Evolutionary conservation across 2,113 vertebrate genomes (phyloP).

Genomic region (Chionis minor): DNA sequence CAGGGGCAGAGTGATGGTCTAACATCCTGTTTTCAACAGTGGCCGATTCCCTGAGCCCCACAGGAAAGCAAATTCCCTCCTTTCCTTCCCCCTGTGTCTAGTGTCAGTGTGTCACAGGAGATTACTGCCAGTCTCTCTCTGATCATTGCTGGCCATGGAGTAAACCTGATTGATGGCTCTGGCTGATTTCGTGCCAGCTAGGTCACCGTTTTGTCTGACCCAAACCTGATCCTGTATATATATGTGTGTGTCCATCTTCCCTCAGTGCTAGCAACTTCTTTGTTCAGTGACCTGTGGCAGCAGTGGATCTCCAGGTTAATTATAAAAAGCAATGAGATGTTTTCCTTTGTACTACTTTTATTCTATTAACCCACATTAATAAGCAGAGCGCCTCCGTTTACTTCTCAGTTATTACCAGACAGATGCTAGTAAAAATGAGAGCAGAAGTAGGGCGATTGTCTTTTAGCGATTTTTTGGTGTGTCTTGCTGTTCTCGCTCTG

Average conservation of each 20-base stretch:
- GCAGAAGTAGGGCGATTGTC: constrained; percentile 29
- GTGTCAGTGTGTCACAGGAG: neutral
- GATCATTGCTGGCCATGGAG: neutral
- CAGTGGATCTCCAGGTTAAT: neutral
- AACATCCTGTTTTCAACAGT: constrained; percentile 44
- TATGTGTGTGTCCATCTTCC: neutral
- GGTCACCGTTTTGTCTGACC: neutral
- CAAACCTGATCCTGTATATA: neutral
- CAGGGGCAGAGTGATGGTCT: neutral
- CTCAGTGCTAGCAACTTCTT: neutral
- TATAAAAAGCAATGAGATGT: neutral
- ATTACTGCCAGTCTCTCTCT: neutral
- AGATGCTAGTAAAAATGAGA: neutral
- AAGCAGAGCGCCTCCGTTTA: neutral
- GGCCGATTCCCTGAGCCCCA: neutral
- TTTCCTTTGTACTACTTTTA: constrained; percentile 41
- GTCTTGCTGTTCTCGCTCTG: neutral
- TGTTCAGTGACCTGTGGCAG: neutral
- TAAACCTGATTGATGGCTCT: neutral
- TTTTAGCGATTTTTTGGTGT: neutral
- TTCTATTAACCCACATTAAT: constrained; percentile 52
- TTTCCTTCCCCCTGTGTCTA: neutral
- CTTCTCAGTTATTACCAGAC: constrained; percentile 3
- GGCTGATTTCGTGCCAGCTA: neutral
- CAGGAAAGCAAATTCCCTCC: constrained; percentile 1